These are phyloP conservation scores for Pangasius djambal DNA, from an alignment of 2,797 vertebrate genomes.

Conservation along the genomic window DNA sequence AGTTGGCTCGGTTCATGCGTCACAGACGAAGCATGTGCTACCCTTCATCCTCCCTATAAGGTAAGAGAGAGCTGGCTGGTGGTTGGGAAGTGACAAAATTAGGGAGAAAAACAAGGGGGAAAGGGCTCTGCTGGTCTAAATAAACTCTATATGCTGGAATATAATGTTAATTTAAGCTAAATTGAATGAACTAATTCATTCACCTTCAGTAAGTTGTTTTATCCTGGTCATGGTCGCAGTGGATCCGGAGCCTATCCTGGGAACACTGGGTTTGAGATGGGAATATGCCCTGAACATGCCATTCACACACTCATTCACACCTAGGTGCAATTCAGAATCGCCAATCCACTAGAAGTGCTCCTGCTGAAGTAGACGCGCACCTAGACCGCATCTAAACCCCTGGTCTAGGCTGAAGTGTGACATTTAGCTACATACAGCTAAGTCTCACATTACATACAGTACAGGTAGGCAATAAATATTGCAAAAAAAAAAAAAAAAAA, in stretches of 20 bases:
- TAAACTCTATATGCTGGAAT: neutral
- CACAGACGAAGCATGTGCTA: neutral
- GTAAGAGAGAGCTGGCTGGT: neutral
- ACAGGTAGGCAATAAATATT: too few relatives aligned
- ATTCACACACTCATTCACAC: neutral
- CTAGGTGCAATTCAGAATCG: neutral
- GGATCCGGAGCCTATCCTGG: neutral
- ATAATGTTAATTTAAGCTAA: too few relatives aligned
- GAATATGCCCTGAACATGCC: neutral
- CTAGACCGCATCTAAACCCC: neutral
- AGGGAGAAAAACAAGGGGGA: neutral
- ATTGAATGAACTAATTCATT: neutral
- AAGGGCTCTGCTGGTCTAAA: neutral
- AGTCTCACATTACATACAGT: neutral
- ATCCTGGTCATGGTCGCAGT: too few relatives aligned
- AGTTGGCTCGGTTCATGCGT: neutral
- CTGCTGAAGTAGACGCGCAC: neutral
- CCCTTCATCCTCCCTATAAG: neutral
- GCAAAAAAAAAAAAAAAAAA: too few relatives aligned
- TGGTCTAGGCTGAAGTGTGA: neutral
- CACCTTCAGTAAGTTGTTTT: neutral
- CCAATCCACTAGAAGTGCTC: neutral
- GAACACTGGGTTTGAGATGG: neutral
- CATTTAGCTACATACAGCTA: neutral
- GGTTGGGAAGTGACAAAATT: neutral